Evolutionary conservation across 2,113 vertebrate species (phyloP).

Genomic region (Gorilla gorilla): DNA sequence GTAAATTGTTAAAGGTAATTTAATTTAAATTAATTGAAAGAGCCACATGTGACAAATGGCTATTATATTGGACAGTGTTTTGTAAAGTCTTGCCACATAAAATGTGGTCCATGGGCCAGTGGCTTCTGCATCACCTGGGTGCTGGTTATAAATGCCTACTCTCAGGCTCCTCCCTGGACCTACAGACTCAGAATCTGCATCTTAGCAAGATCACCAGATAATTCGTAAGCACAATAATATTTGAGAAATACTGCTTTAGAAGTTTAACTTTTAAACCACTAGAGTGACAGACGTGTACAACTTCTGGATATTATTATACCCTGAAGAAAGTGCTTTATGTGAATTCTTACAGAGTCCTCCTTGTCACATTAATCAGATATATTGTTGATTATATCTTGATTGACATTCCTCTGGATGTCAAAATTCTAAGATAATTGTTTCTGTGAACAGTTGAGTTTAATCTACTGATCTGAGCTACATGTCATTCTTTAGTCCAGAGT

Average conservation of each 20-base stretch:
- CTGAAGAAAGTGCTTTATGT: background rate
- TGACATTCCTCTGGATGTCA: background rate
- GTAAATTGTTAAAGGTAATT: background rate
- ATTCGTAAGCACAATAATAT: background rate
- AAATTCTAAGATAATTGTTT: constrained; percentile 21
- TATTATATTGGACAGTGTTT: background rate
- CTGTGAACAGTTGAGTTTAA: constrained; percentile 39
- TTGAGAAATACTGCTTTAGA: background rate
- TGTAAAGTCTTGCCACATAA: background rate
- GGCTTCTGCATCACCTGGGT: background rate
- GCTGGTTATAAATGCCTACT: background rate
- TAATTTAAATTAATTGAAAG: background rate
- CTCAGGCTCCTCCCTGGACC: background rate
- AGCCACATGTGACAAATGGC: background rate
- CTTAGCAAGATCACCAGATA: background rate
- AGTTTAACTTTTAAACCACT: background rate
- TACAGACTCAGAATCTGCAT: background rate
- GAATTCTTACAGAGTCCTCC: background rate
- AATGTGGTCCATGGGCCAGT: rapidly evolving
- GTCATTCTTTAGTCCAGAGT: background rate
- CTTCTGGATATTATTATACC: background rate
- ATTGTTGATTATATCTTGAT: background rate
- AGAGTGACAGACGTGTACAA: background rate
- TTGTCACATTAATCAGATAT: background rate
- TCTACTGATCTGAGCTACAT: background rate